These are phyloP conservation scores for Linnaemya vulpina DNA, from an alignment of 2,888 invertebrate genomes.

Conservation along the genomic window DNA sequence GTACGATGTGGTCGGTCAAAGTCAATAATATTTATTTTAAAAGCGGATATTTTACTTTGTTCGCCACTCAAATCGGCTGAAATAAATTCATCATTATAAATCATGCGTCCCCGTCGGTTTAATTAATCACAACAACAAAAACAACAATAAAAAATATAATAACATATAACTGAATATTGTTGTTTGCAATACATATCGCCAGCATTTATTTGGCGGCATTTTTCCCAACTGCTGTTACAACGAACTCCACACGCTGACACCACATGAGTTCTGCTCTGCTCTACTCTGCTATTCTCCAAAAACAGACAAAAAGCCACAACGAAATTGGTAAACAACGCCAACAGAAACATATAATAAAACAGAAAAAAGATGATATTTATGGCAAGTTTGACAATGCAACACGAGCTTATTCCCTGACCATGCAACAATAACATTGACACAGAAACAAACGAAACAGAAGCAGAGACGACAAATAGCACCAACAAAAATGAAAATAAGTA, in stretches of 20 bases:
- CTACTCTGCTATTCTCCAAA: slow-evolving; percentile 53
- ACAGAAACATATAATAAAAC: slow-evolving; percentile 21
- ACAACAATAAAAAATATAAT: slow-evolving; percentile 38
- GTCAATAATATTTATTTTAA: slow-evolving; percentile 63
- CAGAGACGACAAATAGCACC: slow-evolving; percentile 24
- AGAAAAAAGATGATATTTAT: slow-evolving; percentile 78
- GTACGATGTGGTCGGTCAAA: slow-evolving; percentile 63
- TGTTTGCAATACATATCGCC: slow-evolving; percentile 10
- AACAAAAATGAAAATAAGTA: slow-evolving; percentile 43
- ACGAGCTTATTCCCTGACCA: slow-evolving; percentile 70
- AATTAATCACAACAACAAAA: slow-evolving; percentile 71
- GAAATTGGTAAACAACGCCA: slow-evolving; percentile 3
- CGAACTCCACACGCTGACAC: slow-evolving; percentile 71
- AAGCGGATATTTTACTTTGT: slow-evolving; percentile 68
- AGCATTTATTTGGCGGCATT: slow-evolving; percentile 68
- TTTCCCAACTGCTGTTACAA: slow-evolving; percentile 57
- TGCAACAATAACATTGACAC: slow-evolving; percentile 71
- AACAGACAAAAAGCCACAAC: slow-evolving; percentile 32
- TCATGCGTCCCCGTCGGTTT: slow-evolving; percentile 77
- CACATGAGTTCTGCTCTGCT: slow-evolving; percentile 67
- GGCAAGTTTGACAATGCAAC: slow-evolving; percentile 80
- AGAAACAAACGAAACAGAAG: slow-evolving; percentile 61
- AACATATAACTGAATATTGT: slow-evolving; percentile 48
- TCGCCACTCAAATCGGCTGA: slow-evolving; percentile 64
- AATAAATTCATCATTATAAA: slow-evolving; percentile 82